Evolutionary conservation across 2,113 vertebrate species (phyloP), one percentile per base, ranked within the genome.

Genomic region (Oncorhynchus kisutch): DNA sequence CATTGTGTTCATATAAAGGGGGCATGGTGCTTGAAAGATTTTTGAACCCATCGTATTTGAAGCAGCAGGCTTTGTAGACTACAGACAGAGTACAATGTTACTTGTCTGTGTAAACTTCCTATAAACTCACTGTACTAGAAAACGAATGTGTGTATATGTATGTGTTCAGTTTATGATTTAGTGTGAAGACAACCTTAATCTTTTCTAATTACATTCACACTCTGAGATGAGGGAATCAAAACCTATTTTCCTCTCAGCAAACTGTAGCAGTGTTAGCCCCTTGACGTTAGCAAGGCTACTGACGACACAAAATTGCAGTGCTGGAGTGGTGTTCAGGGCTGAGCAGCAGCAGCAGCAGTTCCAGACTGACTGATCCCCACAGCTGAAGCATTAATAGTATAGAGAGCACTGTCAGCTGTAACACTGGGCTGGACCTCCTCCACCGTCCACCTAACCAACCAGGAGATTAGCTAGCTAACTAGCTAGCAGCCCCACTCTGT

Each of bases 371-470:
- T 87, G 82, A 89, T 86, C 71, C 59, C 73, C 70, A 2, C 1
- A 1, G 62, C 31, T 69, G 78, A 75, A 84, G 75, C 4, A 4
- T 39, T 62, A 62, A 22, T 8, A 22, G 59, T 62, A 64, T 18
- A 22, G 65, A 67, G 25, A 25, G 65, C 12, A 25, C 8, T 25
- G 4, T 3, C 39, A 3, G 22, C 18, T 18, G 54, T 20, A 57
- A 20, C 51, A 70, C 65, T 57, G n/a, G 68, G 70, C 74, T 73
- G 71, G 68, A 81, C 57, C 71, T 71, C 81, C 71, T 71, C 67
- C 66, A 45, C 67, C 67, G 8, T 84, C 81, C 85, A 87, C 81
- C 86, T 88, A 81, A 88, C 74, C 72, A 75, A 75, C 70, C 76
- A 22, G 48, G 75, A 24, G 27, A 71, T 78, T 81, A 81, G 48